phyloP scores from a whole-genome alignment of 2,113 vertebrate species.

The Motacilla alba region DNA sequence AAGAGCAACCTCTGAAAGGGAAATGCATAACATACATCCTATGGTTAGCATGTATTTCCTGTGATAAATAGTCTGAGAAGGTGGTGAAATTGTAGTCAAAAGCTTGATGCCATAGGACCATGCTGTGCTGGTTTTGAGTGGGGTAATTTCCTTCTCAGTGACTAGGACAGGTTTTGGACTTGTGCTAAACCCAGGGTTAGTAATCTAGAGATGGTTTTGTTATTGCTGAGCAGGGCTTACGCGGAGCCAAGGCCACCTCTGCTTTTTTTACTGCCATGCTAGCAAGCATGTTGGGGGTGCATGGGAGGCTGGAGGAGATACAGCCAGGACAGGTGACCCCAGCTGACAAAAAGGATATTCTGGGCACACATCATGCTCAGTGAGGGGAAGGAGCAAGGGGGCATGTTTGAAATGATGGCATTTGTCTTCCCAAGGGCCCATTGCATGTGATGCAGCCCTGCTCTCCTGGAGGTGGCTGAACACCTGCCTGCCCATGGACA shows the following conservation, averaged over 20 bases:
- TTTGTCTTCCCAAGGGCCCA: background rate
- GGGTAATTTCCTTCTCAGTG: background rate
- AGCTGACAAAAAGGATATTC: background rate
- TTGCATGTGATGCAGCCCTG: background rate
- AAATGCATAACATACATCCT: rapidly evolving
- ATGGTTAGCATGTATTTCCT: background rate
- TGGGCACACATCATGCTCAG: background rate
- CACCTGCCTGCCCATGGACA: background rate
- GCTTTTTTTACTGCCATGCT: background rate
- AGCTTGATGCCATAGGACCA: background rate
- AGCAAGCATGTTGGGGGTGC: background rate
- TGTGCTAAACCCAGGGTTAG: background rate
- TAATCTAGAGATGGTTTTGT: background rate
- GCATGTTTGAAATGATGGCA: background rate
- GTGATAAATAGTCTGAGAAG: background rate
- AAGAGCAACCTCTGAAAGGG: background rate
- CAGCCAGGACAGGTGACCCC: background rate
- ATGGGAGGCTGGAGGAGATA: background rate
- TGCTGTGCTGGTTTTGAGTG: background rate
- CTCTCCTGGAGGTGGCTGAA: background rate
- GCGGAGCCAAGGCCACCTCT: background rate
- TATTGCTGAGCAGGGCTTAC: background rate
- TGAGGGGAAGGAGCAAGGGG: background rate
- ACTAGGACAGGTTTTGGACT: background rate
- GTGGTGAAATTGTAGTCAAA: background rate